phyloP scores from a whole-genome alignment of 2,113 vertebrate species.

The Corydoras sp. region DNA sequence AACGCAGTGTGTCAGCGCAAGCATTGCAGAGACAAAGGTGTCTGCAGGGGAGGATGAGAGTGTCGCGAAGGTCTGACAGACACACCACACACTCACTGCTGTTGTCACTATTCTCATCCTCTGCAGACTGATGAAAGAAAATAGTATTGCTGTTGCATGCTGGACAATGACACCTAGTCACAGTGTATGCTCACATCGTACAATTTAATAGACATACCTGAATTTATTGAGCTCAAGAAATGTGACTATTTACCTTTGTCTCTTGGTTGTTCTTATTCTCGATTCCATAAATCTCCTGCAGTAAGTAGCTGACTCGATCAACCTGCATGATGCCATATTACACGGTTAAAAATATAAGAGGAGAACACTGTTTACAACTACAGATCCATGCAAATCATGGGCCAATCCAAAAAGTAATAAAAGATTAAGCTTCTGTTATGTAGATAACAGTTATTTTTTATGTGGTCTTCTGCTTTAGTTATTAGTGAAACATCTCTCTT shows the following conservation, averaged over 20 bases:
- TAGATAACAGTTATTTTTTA: too few relatives aligned
- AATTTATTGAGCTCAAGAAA: too few relatives aligned
- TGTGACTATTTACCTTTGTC: slow-evolving; percentile 76
- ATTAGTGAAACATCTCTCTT: too few relatives aligned
- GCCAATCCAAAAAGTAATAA: too few relatives aligned
- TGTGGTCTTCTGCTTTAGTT: too few relatives aligned
- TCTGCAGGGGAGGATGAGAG: slow-evolving; percentile 89
- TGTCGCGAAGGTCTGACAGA: slow-evolving; percentile 58
- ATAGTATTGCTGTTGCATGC: too few relatives aligned
- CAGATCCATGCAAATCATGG: too few relatives aligned
- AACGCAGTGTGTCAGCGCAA: slow-evolving; percentile 49
- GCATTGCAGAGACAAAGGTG: slow-evolving; percentile 93
- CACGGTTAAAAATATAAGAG: background rate
- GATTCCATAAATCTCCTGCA: slow-evolving; percentile 98
- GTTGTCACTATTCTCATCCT: slow-evolving; percentile 95
- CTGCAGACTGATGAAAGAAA: slow-evolving; percentile 71
- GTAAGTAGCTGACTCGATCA: slow-evolving; percentile 94
- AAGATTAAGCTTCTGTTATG: too few relatives aligned
- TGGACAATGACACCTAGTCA: too few relatives aligned
- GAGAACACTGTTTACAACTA: too few relatives aligned
- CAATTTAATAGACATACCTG: too few relatives aligned
- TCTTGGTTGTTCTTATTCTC: slow-evolving; percentile 99
- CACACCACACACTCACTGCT: slow-evolving; percentile 59
- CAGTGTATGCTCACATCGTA: too few relatives aligned
- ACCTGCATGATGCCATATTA: slow-evolving; percentile 64